Conservation (phyloP, 2,797 vertebrate species). For the Hippopotamyrus pictus region DNA sequence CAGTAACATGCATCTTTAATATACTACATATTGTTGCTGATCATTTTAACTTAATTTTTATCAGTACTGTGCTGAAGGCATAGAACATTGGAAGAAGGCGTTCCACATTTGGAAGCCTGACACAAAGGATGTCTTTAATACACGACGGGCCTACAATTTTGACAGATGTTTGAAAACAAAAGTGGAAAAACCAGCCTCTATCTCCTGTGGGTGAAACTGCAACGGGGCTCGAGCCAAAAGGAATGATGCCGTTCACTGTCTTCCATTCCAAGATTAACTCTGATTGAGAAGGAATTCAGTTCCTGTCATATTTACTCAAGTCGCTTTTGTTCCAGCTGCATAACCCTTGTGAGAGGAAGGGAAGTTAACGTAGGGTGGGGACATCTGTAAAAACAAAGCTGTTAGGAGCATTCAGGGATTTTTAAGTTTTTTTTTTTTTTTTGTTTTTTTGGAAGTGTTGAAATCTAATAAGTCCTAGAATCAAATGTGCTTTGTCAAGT, state of each 20-base stretch:
- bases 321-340: constrained; percentile 10
- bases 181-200: neutral
- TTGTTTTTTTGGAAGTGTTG: neutral
- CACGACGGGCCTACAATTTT: constrained; percentile 7
- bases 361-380: neutral
- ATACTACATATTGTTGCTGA: neutral
- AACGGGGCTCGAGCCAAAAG: neutral
- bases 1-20: neutral
- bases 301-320: neutral
- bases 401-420: neutral
- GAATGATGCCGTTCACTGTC: neutral
- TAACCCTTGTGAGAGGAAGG: constrained; percentile 1
- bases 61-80: neutral
- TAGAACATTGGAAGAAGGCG: neutral
- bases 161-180: constrained; percentile 10
- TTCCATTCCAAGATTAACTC: constrained; percentile 2
- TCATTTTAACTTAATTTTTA: constrained; percentile 9
- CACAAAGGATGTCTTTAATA: constrained; percentile 4
- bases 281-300: constrained; percentile 14
- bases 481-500: neutral
- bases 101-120: neutral
- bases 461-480: neutral
- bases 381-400: constrained; percentile 21
- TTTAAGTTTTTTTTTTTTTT: neutral
- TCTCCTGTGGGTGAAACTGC: neutral